Conservation (phyloP, 2,888 invertebrate species). For the Calliscelio sp. region DNA sequence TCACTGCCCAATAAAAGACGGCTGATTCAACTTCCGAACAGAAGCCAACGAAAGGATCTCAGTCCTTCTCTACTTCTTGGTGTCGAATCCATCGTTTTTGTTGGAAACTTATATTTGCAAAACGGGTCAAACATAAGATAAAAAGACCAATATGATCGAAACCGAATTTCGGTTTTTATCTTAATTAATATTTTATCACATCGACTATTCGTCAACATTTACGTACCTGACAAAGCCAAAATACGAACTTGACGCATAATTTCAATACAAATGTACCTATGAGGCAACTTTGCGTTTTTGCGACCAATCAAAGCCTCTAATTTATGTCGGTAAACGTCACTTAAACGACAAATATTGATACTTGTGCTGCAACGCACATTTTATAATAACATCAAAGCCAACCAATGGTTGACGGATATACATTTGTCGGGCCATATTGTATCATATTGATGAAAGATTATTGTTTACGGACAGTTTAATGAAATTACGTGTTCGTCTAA, state of each 20-base stretch:
- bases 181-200: slow-evolving; percentile 27
- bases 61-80: slow-evolving; percentile 34
- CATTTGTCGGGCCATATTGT: neutral
- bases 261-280: slow-evolving; percentile 38
- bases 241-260: slow-evolving; percentile 39
- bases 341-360: slow-evolving; percentile 3
- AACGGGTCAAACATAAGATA: slow-evolving; percentile 12
- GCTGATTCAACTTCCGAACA: slow-evolving; percentile 38
- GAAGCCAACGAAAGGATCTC: slow-evolving; percentile 14
- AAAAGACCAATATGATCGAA: no score
- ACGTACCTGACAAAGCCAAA: slow-evolving; percentile 63
- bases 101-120: slow-evolving; percentile 50
- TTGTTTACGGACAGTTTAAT: slow-evolving; percentile 28
- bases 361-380: slow-evolving; percentile 24
- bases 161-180: slow-evolving; percentile 15
- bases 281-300: slow-evolving; percentile 14
- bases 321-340: slow-evolving; percentile 2
- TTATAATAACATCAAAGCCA: neutral
- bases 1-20: slow-evolving; percentile 63
- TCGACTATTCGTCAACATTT: slow-evolving; percentile 36
- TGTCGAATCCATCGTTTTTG: slow-evolving; percentile 57
- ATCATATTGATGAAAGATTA: slow-evolving; percentile 16
- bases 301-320: neutral
- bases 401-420: no score
- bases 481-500: slow-evolving; percentile 5